Conservation (phyloP, 2,113 vertebrate species). For the Brienomyrus longianalis region DNA sequence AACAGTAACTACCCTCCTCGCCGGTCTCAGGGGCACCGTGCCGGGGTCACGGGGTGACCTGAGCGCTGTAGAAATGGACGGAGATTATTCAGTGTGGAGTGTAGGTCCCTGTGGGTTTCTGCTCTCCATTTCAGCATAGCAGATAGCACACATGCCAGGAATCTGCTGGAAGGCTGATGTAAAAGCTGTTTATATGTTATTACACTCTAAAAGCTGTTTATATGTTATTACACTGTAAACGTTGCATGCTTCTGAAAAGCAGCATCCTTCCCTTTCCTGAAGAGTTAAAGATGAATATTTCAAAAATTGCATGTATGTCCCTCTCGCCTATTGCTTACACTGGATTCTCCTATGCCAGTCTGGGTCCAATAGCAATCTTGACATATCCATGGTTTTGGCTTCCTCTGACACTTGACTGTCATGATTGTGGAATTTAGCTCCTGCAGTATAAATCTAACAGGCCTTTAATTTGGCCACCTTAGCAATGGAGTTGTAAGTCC, state of each 20-base stretch:
- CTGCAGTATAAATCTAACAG: background rate
- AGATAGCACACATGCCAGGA: background rate
- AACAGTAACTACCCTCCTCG: background rate
- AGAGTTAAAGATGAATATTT: background rate
- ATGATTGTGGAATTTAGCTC: background rate
- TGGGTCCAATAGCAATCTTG: background rate
- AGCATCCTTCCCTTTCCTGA: background rate
- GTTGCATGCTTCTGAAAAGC: background rate
- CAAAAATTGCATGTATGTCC: background rate
- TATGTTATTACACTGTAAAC: background rate
- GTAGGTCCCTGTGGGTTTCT: background rate
- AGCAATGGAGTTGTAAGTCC: background rate
- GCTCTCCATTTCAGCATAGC: background rate
- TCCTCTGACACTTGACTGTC: background rate
- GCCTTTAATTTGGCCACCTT: background rate
- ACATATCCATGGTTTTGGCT: background rate
- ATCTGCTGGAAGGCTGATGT: background rate
- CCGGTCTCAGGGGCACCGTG: background rate
- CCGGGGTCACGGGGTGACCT: background rate
- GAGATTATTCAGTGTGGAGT: background rate
- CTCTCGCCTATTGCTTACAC: background rate
- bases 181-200: background rate
- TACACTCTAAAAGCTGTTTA: background rate
- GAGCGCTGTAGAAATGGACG: background rate
- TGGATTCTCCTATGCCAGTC: background rate